Evolutionary conservation across 2,888 invertebrate genomes (phyloP).

Genomic region (Dysmachus trigonus): DNA sequence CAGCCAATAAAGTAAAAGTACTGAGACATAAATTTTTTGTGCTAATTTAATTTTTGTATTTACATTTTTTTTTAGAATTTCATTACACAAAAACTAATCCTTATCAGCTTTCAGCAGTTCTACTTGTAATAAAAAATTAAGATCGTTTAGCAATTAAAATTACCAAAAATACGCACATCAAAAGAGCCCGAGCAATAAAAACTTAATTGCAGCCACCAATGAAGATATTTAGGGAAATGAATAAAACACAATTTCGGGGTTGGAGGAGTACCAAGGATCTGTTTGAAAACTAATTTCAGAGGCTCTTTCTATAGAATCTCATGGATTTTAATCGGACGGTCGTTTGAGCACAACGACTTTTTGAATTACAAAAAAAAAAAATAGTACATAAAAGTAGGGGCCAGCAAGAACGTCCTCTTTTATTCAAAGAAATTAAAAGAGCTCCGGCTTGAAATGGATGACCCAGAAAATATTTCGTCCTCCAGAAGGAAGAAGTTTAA

Average conservation of each 20-base stretch:
- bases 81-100: not conserved
- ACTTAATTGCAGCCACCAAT: not conserved
- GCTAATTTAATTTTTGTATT: too few relatives aligned
- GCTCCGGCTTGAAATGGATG: not conserved
- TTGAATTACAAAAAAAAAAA: not conserved
- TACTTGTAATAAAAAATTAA: not conserved
- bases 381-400: not conserved
- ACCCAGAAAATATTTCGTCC: not conserved
- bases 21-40: not conserved
- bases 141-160: not conserved
- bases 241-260: not conserved
- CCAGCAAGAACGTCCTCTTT: not conserved
- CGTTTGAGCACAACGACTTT: not conserved
- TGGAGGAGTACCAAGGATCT: not conserved
- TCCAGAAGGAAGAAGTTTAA: not conserved
- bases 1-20: not conserved
- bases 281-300: not conserved
- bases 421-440: slow-evolving; percentile 4
- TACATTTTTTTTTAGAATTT: too few relatives aligned
- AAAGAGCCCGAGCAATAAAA: not conserved
- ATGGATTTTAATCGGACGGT: not conserved
- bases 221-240: not conserved
- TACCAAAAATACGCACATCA: not conserved
- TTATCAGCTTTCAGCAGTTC: not conserved
- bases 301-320: not conserved